Conservation (phyloP, 2,113 vertebrate genomes). For the Brachyhypopomus gauderio region DNA sequence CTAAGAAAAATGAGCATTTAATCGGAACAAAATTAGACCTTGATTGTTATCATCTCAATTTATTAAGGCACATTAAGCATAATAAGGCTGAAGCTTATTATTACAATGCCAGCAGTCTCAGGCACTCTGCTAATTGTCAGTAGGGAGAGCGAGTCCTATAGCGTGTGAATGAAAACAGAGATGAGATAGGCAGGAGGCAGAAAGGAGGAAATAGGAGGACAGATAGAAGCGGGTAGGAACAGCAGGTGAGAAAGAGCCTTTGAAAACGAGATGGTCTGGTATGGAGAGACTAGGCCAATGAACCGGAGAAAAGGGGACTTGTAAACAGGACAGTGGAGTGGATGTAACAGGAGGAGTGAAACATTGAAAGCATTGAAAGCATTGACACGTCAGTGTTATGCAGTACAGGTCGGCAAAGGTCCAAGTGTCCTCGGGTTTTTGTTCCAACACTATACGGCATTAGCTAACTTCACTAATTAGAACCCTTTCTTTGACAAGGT, state of each 20-base stretch:
- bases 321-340: slow-evolving; percentile 19
- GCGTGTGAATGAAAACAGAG: slow-evolving; percentile 12
- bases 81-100: slow-evolving; percentile 48
- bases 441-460: background rate
- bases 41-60: slow-evolving; percentile 52
- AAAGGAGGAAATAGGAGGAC: slow-evolving; percentile 1
- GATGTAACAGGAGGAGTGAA: slow-evolving; percentile 22
- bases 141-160: slow-evolving; percentile 23
- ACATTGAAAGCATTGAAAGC: slow-evolving; percentile 32
- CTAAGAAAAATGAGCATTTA: slow-evolving; percentile 15
- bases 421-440: background rate
- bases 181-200: slow-evolving; percentile 17
- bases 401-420: background rate
- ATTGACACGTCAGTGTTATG: background rate
- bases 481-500: background rate
- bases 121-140: background rate
- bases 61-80: slow-evolving; percentile 49
- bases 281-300: slow-evolving; percentile 34
- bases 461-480: background rate
- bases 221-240: slow-evolving; percentile 25
- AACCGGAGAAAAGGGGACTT: slow-evolving; percentile 19
- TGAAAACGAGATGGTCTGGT: slow-evolving; percentile 29
- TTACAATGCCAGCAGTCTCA: slow-evolving; percentile 11
- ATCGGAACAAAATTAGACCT: slow-evolving; percentile 45
- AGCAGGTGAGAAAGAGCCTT: slow-evolving; percentile 26